Evolutionary conservation across 2,888 invertebrate species (phyloP).

Genomic region (Ormyrus nitidulus): DNA sequence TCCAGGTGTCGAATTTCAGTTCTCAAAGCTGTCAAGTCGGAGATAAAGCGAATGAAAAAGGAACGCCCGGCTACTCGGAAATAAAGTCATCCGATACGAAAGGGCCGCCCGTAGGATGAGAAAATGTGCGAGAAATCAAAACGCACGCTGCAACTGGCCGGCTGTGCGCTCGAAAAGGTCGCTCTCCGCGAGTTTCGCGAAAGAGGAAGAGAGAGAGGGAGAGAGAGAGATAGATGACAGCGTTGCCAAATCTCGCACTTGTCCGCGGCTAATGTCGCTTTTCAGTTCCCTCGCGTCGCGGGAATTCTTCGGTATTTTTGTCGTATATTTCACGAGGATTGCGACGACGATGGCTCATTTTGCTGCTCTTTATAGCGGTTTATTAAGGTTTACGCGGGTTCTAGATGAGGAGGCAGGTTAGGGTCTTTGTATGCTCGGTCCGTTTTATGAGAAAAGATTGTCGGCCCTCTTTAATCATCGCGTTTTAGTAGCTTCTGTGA

Average conservation of each 20-base stretch:
- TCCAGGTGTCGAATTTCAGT: too few relatives aligned
- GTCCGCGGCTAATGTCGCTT: slow-evolving; percentile 18
- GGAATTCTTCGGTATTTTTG: slow-evolving; percentile 19
- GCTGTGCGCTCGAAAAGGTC: slow-evolving; percentile 47
- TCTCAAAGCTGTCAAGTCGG: too few relatives aligned
- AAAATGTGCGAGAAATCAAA: background rate
- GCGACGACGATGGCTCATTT: background rate
- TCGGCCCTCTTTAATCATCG: too few relatives aligned
- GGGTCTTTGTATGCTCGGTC: too few relatives aligned
- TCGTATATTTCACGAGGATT: background rate
- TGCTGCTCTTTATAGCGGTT: too few relatives aligned
- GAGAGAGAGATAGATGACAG: slow-evolving; percentile 36
- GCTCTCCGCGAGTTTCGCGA: slow-evolving; percentile 20
- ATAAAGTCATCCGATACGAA: too few relatives aligned
- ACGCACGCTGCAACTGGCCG: slow-evolving; percentile 4
- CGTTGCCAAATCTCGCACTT: slow-evolving; percentile 55
- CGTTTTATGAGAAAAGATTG: too few relatives aligned
- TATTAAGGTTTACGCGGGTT: too few relatives aligned
- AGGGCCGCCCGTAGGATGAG: background rate
- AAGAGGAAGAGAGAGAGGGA: background rate
- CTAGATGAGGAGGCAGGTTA: too few relatives aligned
- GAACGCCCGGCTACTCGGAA: too few relatives aligned
- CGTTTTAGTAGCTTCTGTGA: too few relatives aligned
- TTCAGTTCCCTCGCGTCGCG: slow-evolving; percentile 35
- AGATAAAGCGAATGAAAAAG: background rate